A percentile compares a stretch with the other conserved stretches of the same genome.
Conservation (phyloP, 1,140 invertebrate species). For the Zaprionus vittiger region DNA sequence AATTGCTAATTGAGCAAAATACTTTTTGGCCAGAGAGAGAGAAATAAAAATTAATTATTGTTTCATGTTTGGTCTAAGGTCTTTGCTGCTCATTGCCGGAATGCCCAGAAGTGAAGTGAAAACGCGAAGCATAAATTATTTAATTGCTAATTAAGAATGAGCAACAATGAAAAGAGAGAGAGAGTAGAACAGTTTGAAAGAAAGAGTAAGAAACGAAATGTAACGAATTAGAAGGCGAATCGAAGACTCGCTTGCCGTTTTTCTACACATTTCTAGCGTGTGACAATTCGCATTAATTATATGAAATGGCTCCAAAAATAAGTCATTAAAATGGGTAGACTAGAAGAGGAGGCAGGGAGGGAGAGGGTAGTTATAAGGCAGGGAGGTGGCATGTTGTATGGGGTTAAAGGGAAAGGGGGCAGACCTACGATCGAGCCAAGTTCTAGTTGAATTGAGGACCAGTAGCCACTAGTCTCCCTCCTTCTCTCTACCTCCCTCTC, state of each 20-base stretch:
- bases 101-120: constrained; percentile 31
- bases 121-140: constrained; percentile 81
- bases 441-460: constrained; percentile 1
- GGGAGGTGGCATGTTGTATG: not conserved
- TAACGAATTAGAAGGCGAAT: constrained; percentile 74
- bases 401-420: not conserved
- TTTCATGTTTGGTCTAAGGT: constrained; percentile 59
- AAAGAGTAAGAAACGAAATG: constrained; percentile 33
- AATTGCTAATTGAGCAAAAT: constrained; percentile 79
- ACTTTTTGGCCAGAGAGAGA: constrained; percentile 48
- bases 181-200: not conserved
- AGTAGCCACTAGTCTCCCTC: not conserved
- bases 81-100: constrained; percentile 15
- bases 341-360: not conserved
- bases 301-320: constrained; percentile 75
- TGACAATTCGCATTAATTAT: constrained; percentile 83
- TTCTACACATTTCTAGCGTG: constrained; percentile 65
- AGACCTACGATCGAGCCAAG: constrained; percentile 21
- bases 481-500: not conserved
- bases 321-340: constrained; percentile 55
- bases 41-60: constrained; percentile 47
- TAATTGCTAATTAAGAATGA: constrained; percentile 81
- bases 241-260: constrained; percentile 59
- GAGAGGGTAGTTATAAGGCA: not conserved
- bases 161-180: constrained; percentile 39